Conservation (phyloP, 1,140 invertebrate genomes). For the Cyclina sinensis region DNA sequence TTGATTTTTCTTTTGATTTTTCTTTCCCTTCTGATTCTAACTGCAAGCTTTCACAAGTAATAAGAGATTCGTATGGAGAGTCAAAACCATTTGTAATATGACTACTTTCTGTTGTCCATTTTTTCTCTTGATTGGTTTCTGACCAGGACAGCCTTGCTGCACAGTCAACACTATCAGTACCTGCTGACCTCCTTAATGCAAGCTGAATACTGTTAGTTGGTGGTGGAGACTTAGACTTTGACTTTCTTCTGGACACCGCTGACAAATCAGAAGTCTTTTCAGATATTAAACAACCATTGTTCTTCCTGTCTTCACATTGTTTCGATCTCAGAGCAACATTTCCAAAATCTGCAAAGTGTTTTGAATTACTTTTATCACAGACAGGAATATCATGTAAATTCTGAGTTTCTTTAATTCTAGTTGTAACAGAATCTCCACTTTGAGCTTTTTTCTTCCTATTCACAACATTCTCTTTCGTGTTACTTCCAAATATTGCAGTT, state of each 20-base stretch:
- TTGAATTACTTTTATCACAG: background rate
- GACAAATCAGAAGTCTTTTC: background rate
- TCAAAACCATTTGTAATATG: too few species aligned
- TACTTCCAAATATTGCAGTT: background rate
- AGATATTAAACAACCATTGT: slow-evolving; percentile 44
- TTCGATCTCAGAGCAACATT: background rate
- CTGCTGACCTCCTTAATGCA: background rate
- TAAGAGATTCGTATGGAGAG: too few species aligned
- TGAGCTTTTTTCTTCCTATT: background rate
- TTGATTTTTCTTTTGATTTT: background rate
- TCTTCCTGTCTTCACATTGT: background rate
- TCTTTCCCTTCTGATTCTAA: background rate
- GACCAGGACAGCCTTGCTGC: too few species aligned
- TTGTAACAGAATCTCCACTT: background rate
- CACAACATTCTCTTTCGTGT: background rate
- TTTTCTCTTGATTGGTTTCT: too few species aligned
- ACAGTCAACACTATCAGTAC: background rate
- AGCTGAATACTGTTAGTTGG: background rate
- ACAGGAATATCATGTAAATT: background rate
- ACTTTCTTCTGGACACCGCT: background rate
- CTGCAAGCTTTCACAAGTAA: too few species aligned
- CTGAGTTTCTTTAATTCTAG: background rate
- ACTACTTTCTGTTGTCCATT: too few species aligned
- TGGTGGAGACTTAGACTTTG: slow-evolving; percentile 27
- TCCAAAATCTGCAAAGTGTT: background rate